phyloP scores from a whole-genome alignment of 2,113 vertebrate genomes.

The Eublepharis macularius region DNA sequence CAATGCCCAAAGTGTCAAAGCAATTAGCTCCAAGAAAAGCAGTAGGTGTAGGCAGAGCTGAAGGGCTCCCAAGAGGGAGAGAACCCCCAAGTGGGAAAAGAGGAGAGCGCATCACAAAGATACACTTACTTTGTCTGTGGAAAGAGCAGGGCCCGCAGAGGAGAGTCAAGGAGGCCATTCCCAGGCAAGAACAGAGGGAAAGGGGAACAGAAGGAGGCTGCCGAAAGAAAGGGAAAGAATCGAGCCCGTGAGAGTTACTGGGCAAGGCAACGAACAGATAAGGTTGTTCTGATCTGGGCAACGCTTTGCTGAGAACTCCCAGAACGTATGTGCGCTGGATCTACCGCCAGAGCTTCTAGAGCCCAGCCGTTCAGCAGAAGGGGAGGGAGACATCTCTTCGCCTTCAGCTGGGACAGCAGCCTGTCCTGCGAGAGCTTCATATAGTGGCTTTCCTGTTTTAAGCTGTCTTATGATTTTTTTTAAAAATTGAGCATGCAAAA shows the following conservation, averaged over 20 bases:
- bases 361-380: not conserved
- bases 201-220: constrained; percentile 46
- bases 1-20: not conserved
- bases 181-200: constrained; percentile 42
- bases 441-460: too few species aligned
- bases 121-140: constrained; percentile 66
- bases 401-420: too few species aligned
- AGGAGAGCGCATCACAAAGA: not conserved
- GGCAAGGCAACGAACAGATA: constrained; percentile 23
- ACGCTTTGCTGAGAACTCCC: not conserved
- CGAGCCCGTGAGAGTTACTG: constrained; percentile 18
- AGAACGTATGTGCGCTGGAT: not conserved
- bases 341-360: not conserved
- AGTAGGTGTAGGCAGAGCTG: constrained; percentile 5
- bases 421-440: too few species aligned
- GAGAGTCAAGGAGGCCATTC: constrained; percentile 52
- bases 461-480: too few species aligned
- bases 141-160: constrained; percentile 53
- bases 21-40: not conserved
- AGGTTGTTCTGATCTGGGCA: not conserved
- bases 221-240: constrained; percentile 54
- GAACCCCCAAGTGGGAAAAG: constrained; percentile 34
- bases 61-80: constrained; percentile 35
- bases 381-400: too few species aligned
- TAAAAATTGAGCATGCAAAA: too few species aligned